Percentiles rank a stretch among this genome's conserved stretches.
Evolutionary conservation across 1,140 invertebrate genomes (phyloP).

Genomic region (Calliphora vicina): DNA sequence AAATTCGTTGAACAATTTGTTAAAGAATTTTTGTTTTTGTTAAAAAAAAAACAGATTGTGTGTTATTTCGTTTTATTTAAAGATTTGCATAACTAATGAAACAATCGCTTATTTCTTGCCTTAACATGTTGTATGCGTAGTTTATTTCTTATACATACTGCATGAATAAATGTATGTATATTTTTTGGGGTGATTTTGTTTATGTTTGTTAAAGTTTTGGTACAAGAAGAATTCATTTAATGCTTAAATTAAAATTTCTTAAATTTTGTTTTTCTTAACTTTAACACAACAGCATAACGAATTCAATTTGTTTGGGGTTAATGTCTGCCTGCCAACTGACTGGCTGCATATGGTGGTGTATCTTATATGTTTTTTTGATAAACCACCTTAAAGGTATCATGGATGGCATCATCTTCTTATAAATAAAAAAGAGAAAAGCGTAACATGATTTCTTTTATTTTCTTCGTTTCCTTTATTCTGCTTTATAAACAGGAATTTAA

Average conservation of each 20-base stretch:
- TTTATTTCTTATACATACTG: not conserved
- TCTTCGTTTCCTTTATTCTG: not conserved
- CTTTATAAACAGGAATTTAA: not conserved
- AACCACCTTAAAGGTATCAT: not conserved
- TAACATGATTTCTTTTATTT: slow-evolving; percentile 1
- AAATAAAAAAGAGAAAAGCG: not conserved
- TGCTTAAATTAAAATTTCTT: not conserved
- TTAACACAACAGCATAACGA: not conserved
- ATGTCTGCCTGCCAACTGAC: not conserved
- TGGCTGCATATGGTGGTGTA: too few relatives aligned
- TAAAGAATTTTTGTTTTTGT: not conserved
- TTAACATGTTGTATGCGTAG: not conserved
- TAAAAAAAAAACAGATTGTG: too few relatives aligned
- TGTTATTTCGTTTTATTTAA: slow-evolving; percentile 7
- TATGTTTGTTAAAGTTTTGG: not conserved
- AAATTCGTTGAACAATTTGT: slow-evolving; percentile 16
- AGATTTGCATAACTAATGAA: slow-evolving; percentile 16
- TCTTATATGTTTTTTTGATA: not conserved
- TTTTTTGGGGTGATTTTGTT: not conserved
- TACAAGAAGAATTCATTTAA: not conserved
- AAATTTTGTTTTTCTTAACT: not conserved
- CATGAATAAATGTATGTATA: too few relatives aligned
- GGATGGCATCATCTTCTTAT: not conserved
- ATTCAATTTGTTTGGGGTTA: slow-evolving; percentile 9
- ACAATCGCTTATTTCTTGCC: not conserved